These are phyloP conservation scores for Nixonia krombeini DNA, from an alignment of 1,140 invertebrate genomes.

Conservation along the genomic window DNA sequence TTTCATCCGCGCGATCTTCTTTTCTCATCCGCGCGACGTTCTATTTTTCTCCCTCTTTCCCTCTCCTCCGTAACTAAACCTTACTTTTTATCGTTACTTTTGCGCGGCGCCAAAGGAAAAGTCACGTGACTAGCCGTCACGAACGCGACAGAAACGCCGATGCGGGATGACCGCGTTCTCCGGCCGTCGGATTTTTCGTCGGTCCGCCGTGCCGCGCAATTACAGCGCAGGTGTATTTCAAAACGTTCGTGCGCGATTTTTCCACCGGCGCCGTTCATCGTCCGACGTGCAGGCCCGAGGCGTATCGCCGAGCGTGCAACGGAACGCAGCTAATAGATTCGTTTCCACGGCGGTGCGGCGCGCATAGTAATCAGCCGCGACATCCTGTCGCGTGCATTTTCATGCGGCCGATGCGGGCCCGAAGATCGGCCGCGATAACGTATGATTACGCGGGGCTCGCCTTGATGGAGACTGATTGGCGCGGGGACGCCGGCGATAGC, in stretches of 20 bases:
- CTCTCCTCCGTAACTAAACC: no score
- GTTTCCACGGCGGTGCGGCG: conserved; percentile 22
- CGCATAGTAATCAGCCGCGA: conserved; percentile 33
- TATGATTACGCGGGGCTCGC: conserved; percentile 20
- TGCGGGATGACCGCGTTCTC: conserved; percentile 1
- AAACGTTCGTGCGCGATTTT: conserved; percentile 27
- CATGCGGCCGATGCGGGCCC: conserved; percentile 27
- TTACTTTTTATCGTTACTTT: no score
- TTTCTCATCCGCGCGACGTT: no score
- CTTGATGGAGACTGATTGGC: conserved; percentile 5
- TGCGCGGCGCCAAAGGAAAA: background rate
- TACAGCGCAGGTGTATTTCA: conserved; percentile 26
- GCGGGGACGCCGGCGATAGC: background rate
- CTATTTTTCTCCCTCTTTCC: no score
- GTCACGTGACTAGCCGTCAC: background rate
- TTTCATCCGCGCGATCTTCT: no score
- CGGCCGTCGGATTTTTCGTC: conserved; percentile 8
- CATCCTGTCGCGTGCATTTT: conserved; percentile 40
- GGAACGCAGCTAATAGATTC: conserved; percentile 36
- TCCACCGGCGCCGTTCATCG: conserved; percentile 3
- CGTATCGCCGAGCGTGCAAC: conserved; percentile 11
- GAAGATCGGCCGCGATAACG: conserved; percentile 20
- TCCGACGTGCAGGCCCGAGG: background rate
- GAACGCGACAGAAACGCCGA: background rate
- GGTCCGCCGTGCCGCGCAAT: conserved; percentile 9